These are phyloP conservation scores for Diplosoma virens DNA, from an alignment of 23 tunicate genomes.

Conservation along the genomic window DNA sequence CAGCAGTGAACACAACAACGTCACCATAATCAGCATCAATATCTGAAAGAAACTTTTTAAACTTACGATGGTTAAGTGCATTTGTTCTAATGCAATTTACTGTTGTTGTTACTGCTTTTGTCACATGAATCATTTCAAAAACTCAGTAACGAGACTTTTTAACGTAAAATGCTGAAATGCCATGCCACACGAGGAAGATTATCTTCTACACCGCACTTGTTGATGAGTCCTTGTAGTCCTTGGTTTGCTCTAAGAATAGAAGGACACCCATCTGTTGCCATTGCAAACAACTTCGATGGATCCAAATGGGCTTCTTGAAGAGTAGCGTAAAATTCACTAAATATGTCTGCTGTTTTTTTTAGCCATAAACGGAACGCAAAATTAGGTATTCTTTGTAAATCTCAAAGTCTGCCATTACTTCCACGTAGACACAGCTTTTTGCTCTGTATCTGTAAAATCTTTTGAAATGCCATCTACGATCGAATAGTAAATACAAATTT, in stretches of 20 bases:
- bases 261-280: conserved; percentile 51
- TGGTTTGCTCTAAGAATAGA: conserved; percentile 53
- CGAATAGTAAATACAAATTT: conserved; percentile 5
- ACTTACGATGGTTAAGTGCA: conserved; percentile 39
- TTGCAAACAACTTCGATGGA: conserved; percentile 26
- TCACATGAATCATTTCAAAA: conserved; percentile 43
- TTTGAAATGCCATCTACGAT: conserved; percentile 33
- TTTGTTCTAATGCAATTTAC: conserved; percentile 52
- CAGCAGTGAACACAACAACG: conserved; percentile 47
- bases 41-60: conserved; percentile 31
- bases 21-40: conserved; percentile 50
- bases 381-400: conserved; percentile 37
- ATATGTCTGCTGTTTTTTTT: conserved; percentile 32
- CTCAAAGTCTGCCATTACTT: conserved; percentile 42
- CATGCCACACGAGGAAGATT: conserved; percentile 49
- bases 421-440: conserved; percentile 31
- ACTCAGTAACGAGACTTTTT: conserved; percentile 54
- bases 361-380: conserved; percentile 36
- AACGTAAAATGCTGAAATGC: conserved; percentile 46
- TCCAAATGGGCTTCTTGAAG: conserved; percentile 51
- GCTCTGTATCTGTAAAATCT: conserved; percentile 30
- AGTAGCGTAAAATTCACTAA: conserved; percentile 47
- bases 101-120: conserved; percentile 44
- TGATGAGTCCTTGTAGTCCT: conserved; percentile 48
- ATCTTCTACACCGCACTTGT: conserved; percentile 43